Evolutionary conservation across 2,888 invertebrate genomes (phyloP).

Genomic region (Epistrophe eligans): DNA sequence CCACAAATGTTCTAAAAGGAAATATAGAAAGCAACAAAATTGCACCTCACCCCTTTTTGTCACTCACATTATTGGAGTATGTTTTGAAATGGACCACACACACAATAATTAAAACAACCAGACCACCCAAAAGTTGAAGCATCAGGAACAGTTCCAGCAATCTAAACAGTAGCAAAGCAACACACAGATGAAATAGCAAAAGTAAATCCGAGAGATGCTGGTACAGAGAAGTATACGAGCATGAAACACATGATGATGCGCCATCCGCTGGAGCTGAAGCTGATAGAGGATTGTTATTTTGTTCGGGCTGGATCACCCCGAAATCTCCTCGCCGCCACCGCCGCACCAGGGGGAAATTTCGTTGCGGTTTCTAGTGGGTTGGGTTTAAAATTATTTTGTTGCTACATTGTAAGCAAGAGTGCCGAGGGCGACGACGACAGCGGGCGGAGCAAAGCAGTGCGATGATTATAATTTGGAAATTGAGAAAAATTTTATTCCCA

Average conservation of each 20-base stretch:
- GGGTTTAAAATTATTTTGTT: slow-evolving; percentile 76
- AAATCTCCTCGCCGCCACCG: slow-evolving; percentile 31
- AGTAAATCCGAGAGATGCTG: slow-evolving; percentile 44
- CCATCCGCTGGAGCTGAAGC: slow-evolving; percentile 32
- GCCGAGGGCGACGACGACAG: slow-evolving; percentile 61
- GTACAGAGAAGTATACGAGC: slow-evolving; percentile 9
- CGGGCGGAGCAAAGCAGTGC: slow-evolving; percentile 69
- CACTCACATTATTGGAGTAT: slow-evolving; percentile 13
- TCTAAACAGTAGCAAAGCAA: slow-evolving; percentile 32
- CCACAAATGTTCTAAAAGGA: slow-evolving; percentile 3
- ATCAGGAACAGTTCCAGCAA: slow-evolving; percentile 13
- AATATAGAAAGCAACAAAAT: slow-evolving; percentile 7
- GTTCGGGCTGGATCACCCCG: slow-evolving; percentile 54
- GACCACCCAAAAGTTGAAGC: slow-evolving; percentile 62
- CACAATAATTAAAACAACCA: slow-evolving; percentile 41
- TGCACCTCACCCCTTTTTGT: background rate
- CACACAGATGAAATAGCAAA: slow-evolving; percentile 50
- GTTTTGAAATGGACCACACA: slow-evolving; percentile 63
- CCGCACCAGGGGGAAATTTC: slow-evolving; percentile 69
- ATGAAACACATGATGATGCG: slow-evolving; percentile 43
- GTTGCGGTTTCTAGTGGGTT: slow-evolving; percentile 76
- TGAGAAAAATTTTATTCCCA: slow-evolving; percentile 49
- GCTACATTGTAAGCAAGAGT: slow-evolving; percentile 41
- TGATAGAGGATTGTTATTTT: slow-evolving; percentile 51
- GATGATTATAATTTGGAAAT: slow-evolving; percentile 65